Conservation (phyloP, 2,797 vertebrate species). For the Apogon talboti region DNA sequence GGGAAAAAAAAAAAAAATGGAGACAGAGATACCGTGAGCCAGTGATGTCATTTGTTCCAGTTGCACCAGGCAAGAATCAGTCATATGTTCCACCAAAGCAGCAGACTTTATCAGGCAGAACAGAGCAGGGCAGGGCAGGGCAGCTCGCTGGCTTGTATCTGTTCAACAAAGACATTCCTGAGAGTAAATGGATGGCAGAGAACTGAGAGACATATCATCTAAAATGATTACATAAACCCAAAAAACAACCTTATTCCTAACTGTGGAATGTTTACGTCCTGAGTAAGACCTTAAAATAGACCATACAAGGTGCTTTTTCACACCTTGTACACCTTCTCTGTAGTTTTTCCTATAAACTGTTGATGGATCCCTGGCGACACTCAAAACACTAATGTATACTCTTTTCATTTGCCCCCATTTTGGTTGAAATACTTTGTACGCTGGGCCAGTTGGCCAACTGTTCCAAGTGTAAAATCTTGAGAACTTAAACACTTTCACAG, state of each 20-base stretch:
- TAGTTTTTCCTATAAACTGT: slow-evolving; percentile 13
- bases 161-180: slow-evolving; percentile 72
- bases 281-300: not conserved
- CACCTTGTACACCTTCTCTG: not conserved
- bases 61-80: slow-evolving; percentile 70
- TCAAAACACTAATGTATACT: slow-evolving; percentile 21
- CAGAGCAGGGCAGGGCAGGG: slow-evolving; percentile 62
- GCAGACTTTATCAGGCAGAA: slow-evolving; percentile 75
- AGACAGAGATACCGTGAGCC: slow-evolving; percentile 70
- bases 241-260: slow-evolving; percentile 30
- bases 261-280: slow-evolving; percentile 5
- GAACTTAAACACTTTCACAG: slow-evolving; percentile 63
- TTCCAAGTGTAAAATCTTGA: slow-evolving; percentile 57
- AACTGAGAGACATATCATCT: slow-evolving; percentile 42
- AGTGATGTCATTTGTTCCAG: slow-evolving; percentile 85
- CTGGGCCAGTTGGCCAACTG: slow-evolving; percentile 63
- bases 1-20: slow-evolving; percentile 21
- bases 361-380: slow-evolving; percentile 1
- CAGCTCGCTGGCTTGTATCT: slow-evolving; percentile 67
- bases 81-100: slow-evolving; percentile 77
- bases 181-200: slow-evolving; percentile 54
- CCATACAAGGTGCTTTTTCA: slow-evolving; percentile 1
- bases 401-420: slow-evolving; percentile 36
- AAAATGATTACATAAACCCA: slow-evolving; percentile 23
- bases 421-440: slow-evolving; percentile 43